A percentile compares a stretch with the other conserved stretches of the same genome.
Conservation (phyloP, 2,113 vertebrate species). For the Cichladusa arquata region DNA sequence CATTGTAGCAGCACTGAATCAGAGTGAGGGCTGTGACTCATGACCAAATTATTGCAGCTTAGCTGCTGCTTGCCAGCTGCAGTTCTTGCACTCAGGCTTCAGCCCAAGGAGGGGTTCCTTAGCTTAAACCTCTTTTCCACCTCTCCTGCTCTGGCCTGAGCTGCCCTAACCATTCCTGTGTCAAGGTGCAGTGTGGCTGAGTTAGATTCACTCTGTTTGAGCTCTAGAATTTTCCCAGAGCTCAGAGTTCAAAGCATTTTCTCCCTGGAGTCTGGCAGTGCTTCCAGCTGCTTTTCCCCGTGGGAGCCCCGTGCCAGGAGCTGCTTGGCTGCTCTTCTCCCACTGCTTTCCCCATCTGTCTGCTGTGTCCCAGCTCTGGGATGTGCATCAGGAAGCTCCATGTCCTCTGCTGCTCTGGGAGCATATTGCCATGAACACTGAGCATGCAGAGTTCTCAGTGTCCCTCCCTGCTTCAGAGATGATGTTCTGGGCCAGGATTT, state of each 20-base stretch:
- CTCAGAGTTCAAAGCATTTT: not conserved
- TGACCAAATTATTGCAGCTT: not conserved
- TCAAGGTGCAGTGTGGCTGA: not conserved
- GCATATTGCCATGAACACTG: not conserved
- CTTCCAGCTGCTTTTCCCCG: not conserved
- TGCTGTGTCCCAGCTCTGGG: not conserved
- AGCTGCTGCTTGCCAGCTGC: not conserved
- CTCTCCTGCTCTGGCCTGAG: not conserved
- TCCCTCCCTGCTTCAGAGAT: not conserved
- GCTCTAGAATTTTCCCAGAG: not conserved
- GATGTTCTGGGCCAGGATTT: not conserved
- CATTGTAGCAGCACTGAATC: not conserved
- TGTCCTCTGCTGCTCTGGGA: not conserved
- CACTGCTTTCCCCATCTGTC: not conserved
- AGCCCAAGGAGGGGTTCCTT: not conserved
- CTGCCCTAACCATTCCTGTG: not conserved
- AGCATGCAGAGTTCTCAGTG: not conserved
- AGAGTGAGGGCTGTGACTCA: conserved; percentile 3
- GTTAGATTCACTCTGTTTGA: not conserved
- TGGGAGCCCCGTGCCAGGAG: not conserved
- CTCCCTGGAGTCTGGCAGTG: not conserved
- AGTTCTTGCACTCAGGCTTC: not conserved
- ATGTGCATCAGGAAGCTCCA: too few species aligned
- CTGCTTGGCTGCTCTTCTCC: not conserved
- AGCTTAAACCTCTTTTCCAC: not conserved